phyloP scores from a whole-genome alignment of 64 coral and sea anemone genomes.

The Dendrophyllia cribrosa region DNA sequence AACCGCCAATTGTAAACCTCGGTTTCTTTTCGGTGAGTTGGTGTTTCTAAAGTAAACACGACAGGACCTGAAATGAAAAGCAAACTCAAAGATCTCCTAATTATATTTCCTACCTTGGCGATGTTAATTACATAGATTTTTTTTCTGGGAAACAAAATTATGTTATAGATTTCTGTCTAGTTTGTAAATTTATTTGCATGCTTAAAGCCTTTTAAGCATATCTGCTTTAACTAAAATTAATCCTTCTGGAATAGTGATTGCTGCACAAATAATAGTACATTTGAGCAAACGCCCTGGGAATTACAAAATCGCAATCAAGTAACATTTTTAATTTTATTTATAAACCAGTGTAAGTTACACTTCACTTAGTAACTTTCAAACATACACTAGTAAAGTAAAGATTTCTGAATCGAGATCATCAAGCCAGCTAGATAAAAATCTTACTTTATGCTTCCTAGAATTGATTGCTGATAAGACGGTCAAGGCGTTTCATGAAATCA shows the following conservation, averaged over 20 bases:
- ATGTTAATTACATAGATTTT: not conserved
- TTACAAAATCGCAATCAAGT: not conserved
- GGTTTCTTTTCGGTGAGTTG: not conserved
- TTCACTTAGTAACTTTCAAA: no score
- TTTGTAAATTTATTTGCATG: not conserved
- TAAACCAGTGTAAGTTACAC: no score
- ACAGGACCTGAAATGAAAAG: not conserved
- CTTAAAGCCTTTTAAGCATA: slow-evolving; percentile 21
- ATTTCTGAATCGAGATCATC: no score
- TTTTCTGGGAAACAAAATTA: not conserved
- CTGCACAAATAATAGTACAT: not conserved
- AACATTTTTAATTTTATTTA: no score
- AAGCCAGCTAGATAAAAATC: no score
- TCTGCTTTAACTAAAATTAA: not conserved
- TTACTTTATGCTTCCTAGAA: no score
- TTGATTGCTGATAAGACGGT: no score
- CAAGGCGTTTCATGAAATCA: not conserved
- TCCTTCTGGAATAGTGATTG: not conserved
- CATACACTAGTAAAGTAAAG: no score
- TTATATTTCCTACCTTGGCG: not conserved
- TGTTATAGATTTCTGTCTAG: not conserved
- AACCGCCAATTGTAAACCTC: not conserved
- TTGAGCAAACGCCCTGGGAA: not conserved
- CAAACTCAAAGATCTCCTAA: not conserved
- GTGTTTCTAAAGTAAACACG: not conserved